These are phyloP conservation scores for Drosophila gunungcola DNA, from an alignment of 1,140 invertebrate genomes.

Conservation along the genomic window DNA sequence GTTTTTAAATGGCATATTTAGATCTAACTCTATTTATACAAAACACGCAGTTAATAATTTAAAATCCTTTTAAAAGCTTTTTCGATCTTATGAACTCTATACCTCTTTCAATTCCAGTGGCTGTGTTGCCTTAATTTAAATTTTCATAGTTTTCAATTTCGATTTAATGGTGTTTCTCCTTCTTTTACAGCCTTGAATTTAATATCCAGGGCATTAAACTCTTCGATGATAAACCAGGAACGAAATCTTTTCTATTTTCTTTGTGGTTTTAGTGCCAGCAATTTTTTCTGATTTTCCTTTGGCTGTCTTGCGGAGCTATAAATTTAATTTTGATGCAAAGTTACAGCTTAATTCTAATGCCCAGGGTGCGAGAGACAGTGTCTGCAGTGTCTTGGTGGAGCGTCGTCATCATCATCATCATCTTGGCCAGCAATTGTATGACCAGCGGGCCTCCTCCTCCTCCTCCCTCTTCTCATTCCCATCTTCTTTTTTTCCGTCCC, in stretches of 20 bases:
- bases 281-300: constrained; percentile 42
- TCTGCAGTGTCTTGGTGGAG: constrained; percentile 24
- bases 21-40: no score
- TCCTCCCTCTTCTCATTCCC: background rate
- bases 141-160: background rate
- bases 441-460: constrained; percentile 39
- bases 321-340: constrained; percentile 79
- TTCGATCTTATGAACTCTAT: background rate
- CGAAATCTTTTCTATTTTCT: constrained; percentile 27
- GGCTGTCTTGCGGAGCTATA: constrained; percentile 47
- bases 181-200: background rate
- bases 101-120: background rate
- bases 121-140: background rate
- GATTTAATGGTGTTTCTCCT: background rate
- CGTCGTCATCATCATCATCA: constrained; percentile 42
- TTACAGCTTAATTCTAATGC: constrained; percentile 80
- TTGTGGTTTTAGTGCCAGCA: constrained; percentile 23
- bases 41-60: background rate
- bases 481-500: background rate
- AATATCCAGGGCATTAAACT: constrained; percentile 14
- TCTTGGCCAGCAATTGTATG: constrained; percentile 62
- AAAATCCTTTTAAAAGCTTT: background rate
- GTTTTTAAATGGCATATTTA: no score
- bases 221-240: background rate
- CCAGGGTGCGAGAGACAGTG: constrained; percentile 33